These are phyloP conservation scores for Parauchenoglanis ngamensis DNA, from an alignment of 2,797 vertebrate genomes.

Conservation along the genomic window DNA sequence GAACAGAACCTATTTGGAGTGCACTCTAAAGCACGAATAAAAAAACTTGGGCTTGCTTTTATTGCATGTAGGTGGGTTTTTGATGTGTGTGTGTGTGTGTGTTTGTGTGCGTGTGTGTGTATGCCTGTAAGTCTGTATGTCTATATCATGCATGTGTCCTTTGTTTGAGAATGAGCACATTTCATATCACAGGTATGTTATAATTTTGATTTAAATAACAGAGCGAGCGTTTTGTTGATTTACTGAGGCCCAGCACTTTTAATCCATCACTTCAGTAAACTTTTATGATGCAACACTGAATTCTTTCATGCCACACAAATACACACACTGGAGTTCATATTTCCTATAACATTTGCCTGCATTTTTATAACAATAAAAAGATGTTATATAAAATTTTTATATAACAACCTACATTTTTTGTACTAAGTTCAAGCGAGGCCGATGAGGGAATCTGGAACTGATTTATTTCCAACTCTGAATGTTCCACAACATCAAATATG, in stretches of 20 bases:
- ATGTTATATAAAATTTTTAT: too few species aligned
- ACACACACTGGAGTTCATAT: background rate
- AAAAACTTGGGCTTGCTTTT: conserved; percentile 6
- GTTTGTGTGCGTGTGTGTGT: background rate
- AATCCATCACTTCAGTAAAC: conserved; percentile 3
- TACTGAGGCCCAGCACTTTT: background rate
- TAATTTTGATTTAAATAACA: background rate
- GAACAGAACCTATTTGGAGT: conserved; percentile 8
- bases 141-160: background rate
- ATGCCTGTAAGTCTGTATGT: background rate
- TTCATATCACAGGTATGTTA: background rate
- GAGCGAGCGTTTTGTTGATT: background rate
- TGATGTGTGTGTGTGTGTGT: background rate
- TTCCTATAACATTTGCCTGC: too few species aligned
- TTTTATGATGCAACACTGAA: background rate
- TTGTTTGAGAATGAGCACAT: background rate
- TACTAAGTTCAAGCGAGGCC: background rate
- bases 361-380: too few species aligned
- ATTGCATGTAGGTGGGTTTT: background rate
- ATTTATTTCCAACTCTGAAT: background rate
- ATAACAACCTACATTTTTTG: too few species aligned
- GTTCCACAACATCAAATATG: background rate
- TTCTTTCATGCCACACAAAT: background rate
- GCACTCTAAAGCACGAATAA: background rate
- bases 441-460: background rate